These are phyloP conservation scores for Enteromius afrohamiltoni DNA, from an alignment of 2,797 vertebrate species.

Conservation along the genomic window DNA sequence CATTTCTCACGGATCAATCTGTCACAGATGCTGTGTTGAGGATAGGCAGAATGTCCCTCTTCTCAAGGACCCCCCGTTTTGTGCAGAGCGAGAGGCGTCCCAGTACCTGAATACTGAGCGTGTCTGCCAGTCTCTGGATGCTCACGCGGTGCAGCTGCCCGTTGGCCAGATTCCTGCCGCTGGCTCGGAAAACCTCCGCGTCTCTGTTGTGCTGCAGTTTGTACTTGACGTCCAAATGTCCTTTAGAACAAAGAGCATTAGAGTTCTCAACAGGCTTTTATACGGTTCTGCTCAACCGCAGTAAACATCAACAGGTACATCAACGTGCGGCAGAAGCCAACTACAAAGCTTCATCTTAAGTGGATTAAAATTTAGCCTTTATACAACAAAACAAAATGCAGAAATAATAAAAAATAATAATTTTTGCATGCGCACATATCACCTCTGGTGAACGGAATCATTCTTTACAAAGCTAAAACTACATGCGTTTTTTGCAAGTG, in stretches of 20 bases:
- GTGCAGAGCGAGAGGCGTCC: not conserved
- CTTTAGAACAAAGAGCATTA: slow-evolving; percentile 64
- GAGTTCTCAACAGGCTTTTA: not conserved
- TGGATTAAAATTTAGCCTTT: slow-evolving; percentile 66
- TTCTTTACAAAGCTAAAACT: no score
- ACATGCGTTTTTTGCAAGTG: no score
- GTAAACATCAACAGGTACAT: slow-evolving; percentile 28
- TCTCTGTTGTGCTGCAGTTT: slow-evolving; percentile 82
- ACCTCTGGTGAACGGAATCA: slow-evolving; percentile 17
- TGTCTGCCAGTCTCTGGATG: slow-evolving; percentile 81
- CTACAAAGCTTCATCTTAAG: slow-evolving; percentile 59
- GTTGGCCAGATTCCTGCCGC: slow-evolving; percentile 82
- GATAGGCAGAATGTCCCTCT: not conserved
- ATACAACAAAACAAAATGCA: slow-evolving; percentile 59
- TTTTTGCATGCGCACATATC: slow-evolving; percentile 27
- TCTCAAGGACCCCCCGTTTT: not conserved
- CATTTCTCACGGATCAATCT: not conserved
- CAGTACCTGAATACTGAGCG: slow-evolving; percentile 80
- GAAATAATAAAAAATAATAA: slow-evolving; percentile 21
- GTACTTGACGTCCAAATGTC: slow-evolving; percentile 90
- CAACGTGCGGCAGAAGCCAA: slow-evolving; percentile 18
- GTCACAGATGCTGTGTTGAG: not conserved
- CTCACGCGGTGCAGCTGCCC: slow-evolving; percentile 83
- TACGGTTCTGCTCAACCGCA: not conserved
- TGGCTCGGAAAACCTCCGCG: slow-evolving; percentile 80